Conservation (phyloP, 1,140 invertebrate species). For the Brachionus paranguensis region DNA sequence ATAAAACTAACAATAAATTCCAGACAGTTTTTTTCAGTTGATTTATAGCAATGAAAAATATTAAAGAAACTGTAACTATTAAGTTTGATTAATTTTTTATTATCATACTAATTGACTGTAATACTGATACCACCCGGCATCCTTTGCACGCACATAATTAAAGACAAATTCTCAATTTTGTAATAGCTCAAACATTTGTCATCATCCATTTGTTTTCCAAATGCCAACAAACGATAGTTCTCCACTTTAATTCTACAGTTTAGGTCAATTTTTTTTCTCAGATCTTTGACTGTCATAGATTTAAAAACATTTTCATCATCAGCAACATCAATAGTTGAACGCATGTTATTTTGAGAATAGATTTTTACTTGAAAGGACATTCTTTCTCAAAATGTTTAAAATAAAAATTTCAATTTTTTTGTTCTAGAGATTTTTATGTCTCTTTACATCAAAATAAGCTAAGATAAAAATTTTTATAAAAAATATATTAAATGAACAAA, state of each 20-base stretch:
- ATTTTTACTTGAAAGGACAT: background rate
- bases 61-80: too few relatives aligned
- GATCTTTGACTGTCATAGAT: background rate
- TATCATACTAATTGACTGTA: too few relatives aligned
- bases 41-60: too few relatives aligned
- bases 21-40: too few relatives aligned
- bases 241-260: background rate
- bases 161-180: background rate
- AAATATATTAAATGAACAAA: too few relatives aligned
- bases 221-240: background rate
- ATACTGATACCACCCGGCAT: background rate
- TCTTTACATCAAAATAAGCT: background rate
- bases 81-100: too few relatives aligned
- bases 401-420: background rate
- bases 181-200: background rate
- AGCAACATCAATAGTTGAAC: background rate
- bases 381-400: background rate
- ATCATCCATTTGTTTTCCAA: slow-evolving; percentile 7
- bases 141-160: background rate
- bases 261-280: background rate
- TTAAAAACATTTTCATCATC: background rate
- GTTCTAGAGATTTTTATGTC: background rate
- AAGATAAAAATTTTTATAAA: too few relatives aligned
- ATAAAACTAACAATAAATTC: too few relatives aligned
- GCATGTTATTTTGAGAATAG: background rate